phyloP scores from a whole-genome alignment of 2,888 invertebrate species.

The Dryadula phaetusa region DNA sequence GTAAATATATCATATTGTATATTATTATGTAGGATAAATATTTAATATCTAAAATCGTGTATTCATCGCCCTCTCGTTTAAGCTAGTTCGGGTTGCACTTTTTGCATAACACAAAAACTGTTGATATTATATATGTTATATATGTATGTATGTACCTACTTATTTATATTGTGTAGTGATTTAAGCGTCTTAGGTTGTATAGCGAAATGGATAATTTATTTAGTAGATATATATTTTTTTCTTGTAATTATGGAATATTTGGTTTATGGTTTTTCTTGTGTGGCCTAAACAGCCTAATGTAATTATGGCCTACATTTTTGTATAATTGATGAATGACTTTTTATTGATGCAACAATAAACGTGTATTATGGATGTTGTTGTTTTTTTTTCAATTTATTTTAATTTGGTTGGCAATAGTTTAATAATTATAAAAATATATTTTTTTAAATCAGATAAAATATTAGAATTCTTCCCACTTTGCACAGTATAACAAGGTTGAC shows the following conservation, averaged over 20 bases:
- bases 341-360: slow-evolving; percentile 77
- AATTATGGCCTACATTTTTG: slow-evolving; percentile 57
- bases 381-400: too few species aligned
- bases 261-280: slow-evolving; percentile 41
- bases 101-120: slow-evolving; percentile 78
- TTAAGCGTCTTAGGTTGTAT: slow-evolving; percentile 54
- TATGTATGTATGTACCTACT: slow-evolving; percentile 53
- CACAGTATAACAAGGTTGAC: too few species aligned
- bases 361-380: slow-evolving; percentile 65
- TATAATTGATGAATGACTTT: slow-evolving; percentile 50
- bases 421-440: too few species aligned
- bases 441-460: too few species aligned
- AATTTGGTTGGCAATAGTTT: too few species aligned
- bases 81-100: slow-evolving; percentile 66
- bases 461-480: too few species aligned
- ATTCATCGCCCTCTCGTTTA: slow-evolving; percentile 39
- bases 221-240: slow-evolving; percentile 56
- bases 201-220: slow-evolving; percentile 49
- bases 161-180: slow-evolving; percentile 41
- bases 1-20: slow-evolving; percentile 1
- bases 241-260: slow-evolving; percentile 50
- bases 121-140: slow-evolving; percentile 59
- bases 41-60: slow-evolving; percentile 44
- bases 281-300: slow-evolving; percentile 56
- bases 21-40: slow-evolving; percentile 13